These are phyloP conservation scores for Periophthalmus magnuspinnatus DNA, from an alignment of 2,797 vertebrate genomes.

Conservation along the genomic window DNA sequence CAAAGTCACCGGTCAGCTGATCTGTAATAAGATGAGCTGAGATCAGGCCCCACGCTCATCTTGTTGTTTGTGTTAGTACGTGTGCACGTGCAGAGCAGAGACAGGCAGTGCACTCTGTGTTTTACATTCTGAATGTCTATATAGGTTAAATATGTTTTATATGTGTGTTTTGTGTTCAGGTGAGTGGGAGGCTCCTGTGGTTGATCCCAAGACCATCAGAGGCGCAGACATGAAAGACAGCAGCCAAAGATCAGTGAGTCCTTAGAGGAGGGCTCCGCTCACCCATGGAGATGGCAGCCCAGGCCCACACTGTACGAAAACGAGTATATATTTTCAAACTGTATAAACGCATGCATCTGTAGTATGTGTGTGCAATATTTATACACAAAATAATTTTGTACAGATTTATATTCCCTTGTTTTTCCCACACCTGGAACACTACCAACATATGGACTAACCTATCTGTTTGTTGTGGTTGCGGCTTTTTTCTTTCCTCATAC, in stretches of 20 bases:
- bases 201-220: slow-evolving; percentile 82
- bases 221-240: slow-evolving; percentile 76
- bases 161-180: slow-evolving; percentile 57
- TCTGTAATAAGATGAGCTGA: slow-evolving; percentile 47
- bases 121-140: slow-evolving; percentile 18
- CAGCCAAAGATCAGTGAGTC: slow-evolving; percentile 56
- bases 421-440: neutral
- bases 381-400: too few species aligned
- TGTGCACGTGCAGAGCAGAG: slow-evolving; percentile 6
- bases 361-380: neutral
- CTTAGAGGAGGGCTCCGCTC: slow-evolving; percentile 76
- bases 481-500: neutral
- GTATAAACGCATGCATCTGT: neutral
- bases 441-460: too few species aligned
- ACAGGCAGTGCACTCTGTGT: neutral
- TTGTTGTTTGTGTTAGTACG: slow-evolving; percentile 17
- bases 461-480: too few species aligned
- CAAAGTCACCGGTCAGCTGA: slow-evolving; percentile 46
- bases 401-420: too few species aligned
- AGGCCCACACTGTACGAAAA: slow-evolving; percentile 63
- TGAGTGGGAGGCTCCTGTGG: slow-evolving; percentile 80
- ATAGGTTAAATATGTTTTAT: neutral
- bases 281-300: slow-evolving; percentile 70
- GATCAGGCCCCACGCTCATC: slow-evolving; percentile 40
- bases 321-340: neutral